Conservation (phyloP, 2,113 vertebrate genomes). For the Irena cyanogastra region DNA sequence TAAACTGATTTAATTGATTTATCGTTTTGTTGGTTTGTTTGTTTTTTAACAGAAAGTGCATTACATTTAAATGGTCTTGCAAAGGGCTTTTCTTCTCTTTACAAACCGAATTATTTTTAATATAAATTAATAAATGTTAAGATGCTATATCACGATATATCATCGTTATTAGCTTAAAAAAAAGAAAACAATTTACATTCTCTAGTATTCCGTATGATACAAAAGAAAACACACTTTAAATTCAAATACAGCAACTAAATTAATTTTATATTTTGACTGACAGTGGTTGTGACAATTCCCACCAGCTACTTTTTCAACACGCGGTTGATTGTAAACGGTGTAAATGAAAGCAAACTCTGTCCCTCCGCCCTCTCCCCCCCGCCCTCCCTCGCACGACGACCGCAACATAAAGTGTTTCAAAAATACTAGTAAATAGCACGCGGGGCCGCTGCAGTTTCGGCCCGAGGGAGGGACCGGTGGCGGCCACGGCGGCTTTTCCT, state of each 20-base stretch:
- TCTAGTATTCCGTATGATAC: constrained; percentile 80
- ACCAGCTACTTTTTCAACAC: constrained; percentile 65
- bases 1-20: constrained; percentile 76
- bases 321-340: constrained; percentile 51
- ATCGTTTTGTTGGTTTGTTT: constrained; percentile 1
- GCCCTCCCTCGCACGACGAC: not conserved
- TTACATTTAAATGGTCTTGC: constrained; percentile 84
- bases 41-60: constrained; percentile 89
- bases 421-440: constrained; percentile 73
- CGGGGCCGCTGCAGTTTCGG: constrained; percentile 47
- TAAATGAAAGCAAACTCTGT: constrained; percentile 59
- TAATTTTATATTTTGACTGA: constrained; percentile 57
- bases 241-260: constrained; percentile 73
- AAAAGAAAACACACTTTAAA: constrained; percentile 75
- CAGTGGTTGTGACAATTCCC: constrained; percentile 65
- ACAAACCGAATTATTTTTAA: constrained; percentile 80
- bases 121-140: constrained; percentile 90
- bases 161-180: constrained; percentile 71
- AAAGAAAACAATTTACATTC: constrained; percentile 76
- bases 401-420: not conserved
- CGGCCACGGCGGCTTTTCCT: not conserved
- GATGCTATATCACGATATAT: constrained; percentile 70
- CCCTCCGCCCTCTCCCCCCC: not conserved
- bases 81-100: constrained; percentile 80
- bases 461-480: not conserved